These are phyloP conservation scores for Cynopterus sphinx DNA, from an alignment of 2,797 vertebrate species.

Conservation along the genomic window DNA sequence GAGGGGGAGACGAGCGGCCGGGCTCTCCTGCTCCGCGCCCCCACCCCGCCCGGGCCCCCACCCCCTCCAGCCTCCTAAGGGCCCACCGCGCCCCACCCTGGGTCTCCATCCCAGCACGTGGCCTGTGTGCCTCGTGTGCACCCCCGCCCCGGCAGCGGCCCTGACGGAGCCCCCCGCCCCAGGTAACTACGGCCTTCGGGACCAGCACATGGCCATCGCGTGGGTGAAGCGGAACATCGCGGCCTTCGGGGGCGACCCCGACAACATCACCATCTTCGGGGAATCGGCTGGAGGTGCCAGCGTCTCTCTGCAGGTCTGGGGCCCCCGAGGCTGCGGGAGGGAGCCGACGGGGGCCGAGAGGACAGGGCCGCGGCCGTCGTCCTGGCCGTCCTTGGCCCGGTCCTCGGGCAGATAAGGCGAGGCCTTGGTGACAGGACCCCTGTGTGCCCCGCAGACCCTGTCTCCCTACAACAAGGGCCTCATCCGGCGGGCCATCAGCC, in stretches of 20 bases:
- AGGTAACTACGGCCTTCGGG: constrained; percentile 97
- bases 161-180: not conserved
- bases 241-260: constrained; percentile 93
- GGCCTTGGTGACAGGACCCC: not conserved
- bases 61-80: not conserved
- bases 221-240: constrained; percentile 98
- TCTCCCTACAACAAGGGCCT: constrained; percentile 93
- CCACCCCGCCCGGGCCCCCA: rapidly evolving
- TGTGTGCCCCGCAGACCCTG: constrained; percentile 85
- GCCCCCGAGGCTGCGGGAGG: not conserved
- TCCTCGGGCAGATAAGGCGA: rapidly evolving
- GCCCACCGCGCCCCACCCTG: not conserved
- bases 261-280: constrained; percentile 95
- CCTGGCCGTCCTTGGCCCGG: rapidly evolving
- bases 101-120: rapidly evolving
- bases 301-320: constrained; percentile 93
- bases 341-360: rapidly evolving
- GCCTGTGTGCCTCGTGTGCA: too few relatives aligned
- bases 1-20: not conserved
- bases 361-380: not conserved
- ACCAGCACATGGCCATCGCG: constrained; percentile 95
- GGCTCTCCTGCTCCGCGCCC: rapidly evolving
- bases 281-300: constrained; percentile 94
- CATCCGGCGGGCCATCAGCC: constrained; percentile 93
- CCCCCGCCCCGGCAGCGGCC: not conserved